phyloP scores from a whole-genome alignment of 30 jellyfish, hydroid and myxozoan species.

The Cassiopea andromeda region DNA sequence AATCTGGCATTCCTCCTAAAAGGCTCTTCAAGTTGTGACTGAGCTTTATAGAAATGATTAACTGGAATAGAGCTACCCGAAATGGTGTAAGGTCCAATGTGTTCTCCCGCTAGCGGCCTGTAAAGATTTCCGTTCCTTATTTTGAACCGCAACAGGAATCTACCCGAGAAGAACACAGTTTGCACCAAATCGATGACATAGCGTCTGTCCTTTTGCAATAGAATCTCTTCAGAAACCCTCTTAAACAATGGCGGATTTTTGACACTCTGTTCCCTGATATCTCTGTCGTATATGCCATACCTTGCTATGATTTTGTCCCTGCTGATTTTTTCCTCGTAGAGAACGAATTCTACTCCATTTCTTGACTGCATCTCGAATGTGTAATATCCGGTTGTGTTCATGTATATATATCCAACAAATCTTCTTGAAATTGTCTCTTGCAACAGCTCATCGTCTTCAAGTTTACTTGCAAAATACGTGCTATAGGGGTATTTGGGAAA shows the following conservation, averaged over 20 bases:
- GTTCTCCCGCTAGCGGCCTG: background rate
- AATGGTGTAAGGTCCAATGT: slow-evolving; percentile 20
- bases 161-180: slow-evolving; percentile 9
- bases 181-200: slow-evolving; percentile 43
- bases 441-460: slow-evolving; percentile 62
- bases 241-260: background rate
- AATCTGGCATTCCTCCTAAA: slow-evolving; percentile 15
- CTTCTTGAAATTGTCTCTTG: slow-evolving; percentile 35
- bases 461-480: slow-evolving; percentile 34
- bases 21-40: background rate
- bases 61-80: slow-evolving; percentile 32
- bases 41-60: background rate
- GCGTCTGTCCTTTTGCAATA: slow-evolving; percentile 11
- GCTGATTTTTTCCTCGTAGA: slow-evolving; percentile 8
- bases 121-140: background rate
- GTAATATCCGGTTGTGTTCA: slow-evolving; percentile 55
- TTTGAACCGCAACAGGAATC: slow-evolving; percentile 30
- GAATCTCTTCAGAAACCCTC: slow-evolving; percentile 13
- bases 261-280: background rate
- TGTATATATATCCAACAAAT: slow-evolving; percentile 58
- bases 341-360: slow-evolving; percentile 53
- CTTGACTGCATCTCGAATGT: slow-evolving; percentile 47
- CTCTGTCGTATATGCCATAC: background rate
- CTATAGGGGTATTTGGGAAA: slow-evolving; percentile 77
- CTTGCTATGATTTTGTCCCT: slow-evolving; percentile 1